Base-by-base conservation (phyloP, 1,140 invertebrate species). In the Spodoptera frugiperda region DNA sequence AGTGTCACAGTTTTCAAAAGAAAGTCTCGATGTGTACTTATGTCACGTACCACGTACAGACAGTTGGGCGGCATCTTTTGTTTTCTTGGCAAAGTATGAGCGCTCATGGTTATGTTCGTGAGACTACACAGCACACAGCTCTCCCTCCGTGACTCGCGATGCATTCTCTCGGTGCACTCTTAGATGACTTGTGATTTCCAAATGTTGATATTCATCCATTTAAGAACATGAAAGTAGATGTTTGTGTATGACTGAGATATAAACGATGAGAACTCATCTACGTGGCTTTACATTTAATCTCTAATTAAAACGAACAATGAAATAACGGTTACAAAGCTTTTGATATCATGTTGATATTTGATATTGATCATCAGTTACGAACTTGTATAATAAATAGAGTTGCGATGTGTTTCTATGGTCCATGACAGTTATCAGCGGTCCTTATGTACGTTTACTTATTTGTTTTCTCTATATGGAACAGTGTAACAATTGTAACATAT, bases 61-160 rank as follows among this genome's bases (percentile, higher is more conserved):
- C 39, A 57, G 14, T 72, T 54, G 30, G 33, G 54, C 53, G 53
- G 68, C 49, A 17, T 72, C 68, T 57, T 72, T 57, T 72, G 68
- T 57, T 71, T 71, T 57, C 68, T 57, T 57, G 12, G 21, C 61
- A 19, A 67, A n/a, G 63, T 67, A 48, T 25, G 63, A 67, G 57
- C 39, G 19, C 15, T 44, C n/a, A n/a, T n/a, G 30, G 30, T 25
- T 72, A 46, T 8, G 30, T 49, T 74, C 72, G 57, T 63, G 61
- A 33, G 21, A n/a, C 19, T 25, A 17, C 63, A 63, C 9, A 25
- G 25, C 25, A 25, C 21, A 25, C 25, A 33, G 39, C 61, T 76
- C 74, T 67, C 65, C n/a, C 75, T 70, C 39, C 75, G 75, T 77
- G 75, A 77, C 75, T 77, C 30, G 61, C 51, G 49, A 63, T 51